phyloP scores from a whole-genome alignment of 2,888 invertebrate species.

The Norana najaformis region DNA sequence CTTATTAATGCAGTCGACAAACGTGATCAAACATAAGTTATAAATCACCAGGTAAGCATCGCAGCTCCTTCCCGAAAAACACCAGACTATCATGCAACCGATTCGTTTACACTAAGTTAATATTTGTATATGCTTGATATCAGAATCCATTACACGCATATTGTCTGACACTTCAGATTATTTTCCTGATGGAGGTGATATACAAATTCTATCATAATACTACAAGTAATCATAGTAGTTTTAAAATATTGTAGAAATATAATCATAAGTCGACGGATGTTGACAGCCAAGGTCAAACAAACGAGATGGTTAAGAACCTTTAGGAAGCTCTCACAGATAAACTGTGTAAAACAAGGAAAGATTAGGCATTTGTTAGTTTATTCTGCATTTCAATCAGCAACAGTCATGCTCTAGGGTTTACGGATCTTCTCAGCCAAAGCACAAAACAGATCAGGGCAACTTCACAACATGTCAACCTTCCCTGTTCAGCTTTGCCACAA shows the following conservation, averaged over 20 bases:
- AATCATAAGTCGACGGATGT: background rate
- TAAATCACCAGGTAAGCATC: background rate
- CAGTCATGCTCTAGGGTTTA: background rate
- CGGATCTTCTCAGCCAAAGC: background rate
- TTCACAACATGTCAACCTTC: background rate
- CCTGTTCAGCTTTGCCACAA: background rate
- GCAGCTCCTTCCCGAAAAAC: background rate
- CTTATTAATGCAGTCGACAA: background rate
- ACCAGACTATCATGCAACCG: background rate
- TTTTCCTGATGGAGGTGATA: background rate
- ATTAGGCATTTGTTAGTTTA: background rate
- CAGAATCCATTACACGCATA: no score
- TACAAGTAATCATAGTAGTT: background rate
- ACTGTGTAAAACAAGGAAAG: background rate
- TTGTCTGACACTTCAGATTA: background rate
- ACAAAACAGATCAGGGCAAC: background rate
- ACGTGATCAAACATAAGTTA: background rate
- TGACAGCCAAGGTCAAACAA: background rate
- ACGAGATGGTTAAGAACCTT: background rate
- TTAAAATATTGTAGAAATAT: conserved; percentile 13
- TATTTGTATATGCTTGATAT: background rate
- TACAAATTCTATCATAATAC: background rate
- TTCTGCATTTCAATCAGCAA: background rate
- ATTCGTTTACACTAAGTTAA: conserved; percentile 5
- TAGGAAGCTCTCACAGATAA: background rate